Conservation (phyloP, 2,113 vertebrate species). For the Calyptommatus sinebrachiatus region DNA sequence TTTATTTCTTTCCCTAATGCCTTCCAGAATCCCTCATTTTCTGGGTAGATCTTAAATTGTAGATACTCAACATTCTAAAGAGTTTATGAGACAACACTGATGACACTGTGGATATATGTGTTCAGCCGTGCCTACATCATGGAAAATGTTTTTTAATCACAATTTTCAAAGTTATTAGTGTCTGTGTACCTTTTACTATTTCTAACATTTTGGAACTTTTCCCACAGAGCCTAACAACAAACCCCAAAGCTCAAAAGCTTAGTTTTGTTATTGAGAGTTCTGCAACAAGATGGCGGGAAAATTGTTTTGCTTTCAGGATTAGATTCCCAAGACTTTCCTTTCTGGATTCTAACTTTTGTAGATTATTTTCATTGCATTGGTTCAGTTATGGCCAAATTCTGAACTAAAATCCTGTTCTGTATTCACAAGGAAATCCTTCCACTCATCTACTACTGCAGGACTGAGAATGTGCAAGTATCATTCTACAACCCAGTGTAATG, state of each 20-base stretch:
- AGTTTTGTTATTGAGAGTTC: constrained; percentile 28
- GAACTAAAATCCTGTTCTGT: background rate
- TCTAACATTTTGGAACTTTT: constrained; percentile 19
- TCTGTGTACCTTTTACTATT: background rate
- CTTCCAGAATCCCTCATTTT: too few species aligned
- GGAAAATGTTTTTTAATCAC: background rate
- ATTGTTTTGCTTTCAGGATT: constrained; percentile 2
- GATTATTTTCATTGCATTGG: background rate
- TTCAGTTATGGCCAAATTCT: constrained; percentile 5
- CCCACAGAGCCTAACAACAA: constrained; percentile 2
- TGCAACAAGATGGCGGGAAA: constrained; percentile 29
- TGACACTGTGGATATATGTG: too few species aligned
- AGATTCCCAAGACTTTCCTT: constrained; percentile 9
- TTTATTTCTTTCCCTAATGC: too few species aligned
- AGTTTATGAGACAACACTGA: background rate
- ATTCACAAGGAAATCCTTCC: constrained; percentile 8
- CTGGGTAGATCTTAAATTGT: background rate
- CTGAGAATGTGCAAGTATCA: background rate
- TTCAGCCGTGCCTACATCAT: background rate
- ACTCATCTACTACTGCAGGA: background rate
- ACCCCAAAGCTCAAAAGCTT: background rate
- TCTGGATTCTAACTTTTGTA: constrained; percentile 2
- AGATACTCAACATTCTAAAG: background rate
- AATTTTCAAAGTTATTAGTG: background rate
- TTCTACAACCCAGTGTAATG: background rate